Conservation (phyloP, 2,888 invertebrate species). For the Platerodrilus igneus region DNA sequence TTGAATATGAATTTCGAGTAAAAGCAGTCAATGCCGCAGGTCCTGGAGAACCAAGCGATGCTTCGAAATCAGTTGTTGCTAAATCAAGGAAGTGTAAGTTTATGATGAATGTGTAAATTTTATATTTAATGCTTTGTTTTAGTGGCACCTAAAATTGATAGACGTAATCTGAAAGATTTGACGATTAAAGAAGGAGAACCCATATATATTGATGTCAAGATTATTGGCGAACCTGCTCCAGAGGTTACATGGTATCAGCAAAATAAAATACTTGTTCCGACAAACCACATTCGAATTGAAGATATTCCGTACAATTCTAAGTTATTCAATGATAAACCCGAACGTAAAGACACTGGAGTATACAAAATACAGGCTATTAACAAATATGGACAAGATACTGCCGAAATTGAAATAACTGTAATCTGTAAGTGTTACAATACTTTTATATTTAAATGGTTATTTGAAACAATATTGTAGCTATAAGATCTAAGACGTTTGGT, state of each 20-base stretch:
- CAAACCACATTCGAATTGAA: conserved; percentile 62
- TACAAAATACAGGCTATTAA: conserved; percentile 86
- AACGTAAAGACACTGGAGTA: conserved; percentile 82
- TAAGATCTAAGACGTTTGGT: no score
- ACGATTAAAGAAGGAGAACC: conserved; percentile 90
- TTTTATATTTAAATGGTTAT: no score
- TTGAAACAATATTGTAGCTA: no score
- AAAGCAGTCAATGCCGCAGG: conserved; percentile 92
- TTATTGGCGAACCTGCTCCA: conserved; percentile 88
- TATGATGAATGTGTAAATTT: conserved; percentile 11
- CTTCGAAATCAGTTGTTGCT: conserved; percentile 78
- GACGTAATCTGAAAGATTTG: conserved; percentile 79
- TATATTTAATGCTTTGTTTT: conserved; percentile 30
- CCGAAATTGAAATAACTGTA: conserved; percentile 85
- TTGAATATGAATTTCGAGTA: conserved; percentile 91
- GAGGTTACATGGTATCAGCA: conserved; percentile 83
- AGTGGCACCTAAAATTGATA: conserved; percentile 96
- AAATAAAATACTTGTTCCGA: conserved; percentile 67
- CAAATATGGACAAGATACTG: conserved; percentile 82
- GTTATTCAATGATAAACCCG: conserved; percentile 79
- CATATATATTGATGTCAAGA: conserved; percentile 82
- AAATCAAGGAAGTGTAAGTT: conserved; percentile 78
- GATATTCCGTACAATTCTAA: conserved; percentile 84
- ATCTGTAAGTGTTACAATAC: conserved; percentile 66
- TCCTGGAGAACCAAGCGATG: conserved; percentile 82